Evolutionary conservation across 2,113 vertebrate genomes (phyloP).

Genomic region (Leucopsar rothschildi): DNA sequence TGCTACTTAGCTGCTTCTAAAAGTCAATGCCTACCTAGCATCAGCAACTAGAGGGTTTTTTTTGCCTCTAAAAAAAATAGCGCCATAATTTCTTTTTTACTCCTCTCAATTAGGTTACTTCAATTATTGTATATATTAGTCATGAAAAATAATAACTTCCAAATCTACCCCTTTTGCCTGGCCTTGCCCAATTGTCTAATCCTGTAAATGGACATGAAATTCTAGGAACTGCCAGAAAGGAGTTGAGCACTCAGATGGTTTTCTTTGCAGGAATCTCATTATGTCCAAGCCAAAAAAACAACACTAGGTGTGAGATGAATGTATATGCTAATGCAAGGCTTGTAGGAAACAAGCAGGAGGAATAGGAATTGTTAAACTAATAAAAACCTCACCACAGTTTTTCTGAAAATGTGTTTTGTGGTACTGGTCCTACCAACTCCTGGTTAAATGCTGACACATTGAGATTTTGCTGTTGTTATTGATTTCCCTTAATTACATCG

Average conservation of each 20-base stretch:
- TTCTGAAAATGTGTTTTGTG: neutral
- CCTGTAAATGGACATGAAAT: neutral
- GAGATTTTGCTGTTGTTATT: slow-evolving; percentile 42
- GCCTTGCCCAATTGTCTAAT: neutral
- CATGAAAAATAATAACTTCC: neutral
- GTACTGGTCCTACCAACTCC: neutral
- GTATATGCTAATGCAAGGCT: neutral
- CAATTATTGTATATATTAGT: neutral
- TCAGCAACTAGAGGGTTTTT: neutral
- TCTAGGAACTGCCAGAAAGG: neutral
- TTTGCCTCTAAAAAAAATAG: neutral
- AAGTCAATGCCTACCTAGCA: neutral
- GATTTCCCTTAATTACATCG: slow-evolving; percentile 61
- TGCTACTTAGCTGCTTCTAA: neutral
- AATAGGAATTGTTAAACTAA: neutral
- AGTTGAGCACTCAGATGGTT: neutral
- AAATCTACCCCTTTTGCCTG: neutral
- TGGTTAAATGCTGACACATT: neutral
- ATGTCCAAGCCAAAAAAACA: neutral
- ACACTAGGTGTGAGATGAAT: neutral
- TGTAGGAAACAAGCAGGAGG: neutral
- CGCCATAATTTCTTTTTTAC: neutral
- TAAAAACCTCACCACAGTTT: neutral
- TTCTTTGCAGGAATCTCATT: neutral
- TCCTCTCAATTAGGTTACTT: neutral